Evolutionary conservation across 92 coral and sea anemone genomes (phyloP).

Genomic region (Palythoa grandiflora): DNA sequence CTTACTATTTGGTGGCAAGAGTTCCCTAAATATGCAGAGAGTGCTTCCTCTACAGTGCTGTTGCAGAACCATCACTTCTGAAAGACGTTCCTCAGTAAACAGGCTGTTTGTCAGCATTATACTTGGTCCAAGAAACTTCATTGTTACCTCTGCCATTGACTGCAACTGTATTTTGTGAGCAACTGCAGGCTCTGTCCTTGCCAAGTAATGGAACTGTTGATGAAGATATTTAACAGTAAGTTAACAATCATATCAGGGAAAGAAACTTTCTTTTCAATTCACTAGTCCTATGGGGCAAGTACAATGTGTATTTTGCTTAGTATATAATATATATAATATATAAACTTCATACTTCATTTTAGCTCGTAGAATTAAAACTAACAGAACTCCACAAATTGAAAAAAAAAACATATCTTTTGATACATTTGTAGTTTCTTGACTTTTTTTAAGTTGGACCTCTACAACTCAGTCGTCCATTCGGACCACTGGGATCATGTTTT

Average conservation of each 20-base stretch:
- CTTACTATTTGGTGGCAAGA: constrained; percentile 97
- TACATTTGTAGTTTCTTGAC: no score
- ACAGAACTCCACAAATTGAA: no score
- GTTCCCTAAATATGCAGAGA: constrained; percentile 95
- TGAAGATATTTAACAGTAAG: not conserved
- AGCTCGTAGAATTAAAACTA: no score
- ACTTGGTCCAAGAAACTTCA: constrained; percentile 98
- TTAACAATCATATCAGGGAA: not conserved
- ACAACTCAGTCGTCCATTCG: no score
- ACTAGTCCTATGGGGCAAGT: no score
- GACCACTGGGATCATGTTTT: no score
- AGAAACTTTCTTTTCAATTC: no score
- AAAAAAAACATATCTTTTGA: no score
- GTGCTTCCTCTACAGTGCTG: constrained; percentile 99
- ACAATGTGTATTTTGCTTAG: no score
- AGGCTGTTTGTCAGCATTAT: constrained; percentile 86
- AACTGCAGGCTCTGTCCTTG: constrained; percentile 96
- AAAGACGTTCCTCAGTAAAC: constrained; percentile 94
- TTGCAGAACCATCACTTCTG: constrained; percentile 97
- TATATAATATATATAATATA: no score
- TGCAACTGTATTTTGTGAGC: constrained; percentile 99
- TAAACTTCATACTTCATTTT: no score
- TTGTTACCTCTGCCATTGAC: constrained; percentile 99
- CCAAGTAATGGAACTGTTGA: constrained; percentile 85
- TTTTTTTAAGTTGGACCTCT: no score